phyloP scores from a whole-genome alignment of 2,888 invertebrate species.

The Mythimna vitellina region DNA sequence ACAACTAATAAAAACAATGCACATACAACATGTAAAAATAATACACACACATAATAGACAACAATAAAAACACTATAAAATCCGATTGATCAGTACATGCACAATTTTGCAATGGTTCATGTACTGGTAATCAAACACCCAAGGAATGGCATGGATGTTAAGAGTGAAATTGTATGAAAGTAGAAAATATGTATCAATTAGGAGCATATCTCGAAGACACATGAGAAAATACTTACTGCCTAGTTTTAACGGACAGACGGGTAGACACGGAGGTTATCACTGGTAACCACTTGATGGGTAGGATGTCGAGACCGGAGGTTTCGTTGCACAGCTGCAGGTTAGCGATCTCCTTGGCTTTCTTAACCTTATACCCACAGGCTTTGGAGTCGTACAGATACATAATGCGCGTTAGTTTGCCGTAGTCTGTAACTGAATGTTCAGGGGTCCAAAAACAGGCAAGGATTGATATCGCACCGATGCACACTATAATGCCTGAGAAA shows the following conservation, averaged over 20 bases:
- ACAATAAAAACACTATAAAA: no score
- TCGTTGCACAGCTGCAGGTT: slow-evolving; percentile 75
- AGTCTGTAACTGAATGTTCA: slow-evolving; percentile 68
- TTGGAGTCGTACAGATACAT: slow-evolving; percentile 83
- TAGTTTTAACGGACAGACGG: slow-evolving; percentile 75
- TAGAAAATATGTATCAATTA: no score
- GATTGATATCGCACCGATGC: slow-evolving; percentile 69
- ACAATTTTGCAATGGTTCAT: no score
- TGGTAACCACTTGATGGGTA: slow-evolving; percentile 74
- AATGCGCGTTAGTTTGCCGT: slow-evolving; percentile 77
- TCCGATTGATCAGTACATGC: no score
- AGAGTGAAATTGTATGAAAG: no score
- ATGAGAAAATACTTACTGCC: slow-evolving; percentile 68
- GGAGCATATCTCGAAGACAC: no score
- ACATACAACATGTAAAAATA: no score
- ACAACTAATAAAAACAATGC: no score
- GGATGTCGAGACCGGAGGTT: slow-evolving; percentile 69
- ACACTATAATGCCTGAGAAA: slow-evolving; percentile 74
- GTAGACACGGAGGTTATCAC: slow-evolving; percentile 74
- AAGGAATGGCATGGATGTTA: no score
- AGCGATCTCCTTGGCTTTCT: slow-evolving; percentile 59
- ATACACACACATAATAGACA: no score
- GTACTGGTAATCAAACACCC: no score
- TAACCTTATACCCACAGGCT: slow-evolving; percentile 72
- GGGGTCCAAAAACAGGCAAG: slow-evolving; percentile 78